phyloP scores from a whole-genome alignment of 2,113 vertebrate genomes.

The Scalopus aquaticus region DNA sequence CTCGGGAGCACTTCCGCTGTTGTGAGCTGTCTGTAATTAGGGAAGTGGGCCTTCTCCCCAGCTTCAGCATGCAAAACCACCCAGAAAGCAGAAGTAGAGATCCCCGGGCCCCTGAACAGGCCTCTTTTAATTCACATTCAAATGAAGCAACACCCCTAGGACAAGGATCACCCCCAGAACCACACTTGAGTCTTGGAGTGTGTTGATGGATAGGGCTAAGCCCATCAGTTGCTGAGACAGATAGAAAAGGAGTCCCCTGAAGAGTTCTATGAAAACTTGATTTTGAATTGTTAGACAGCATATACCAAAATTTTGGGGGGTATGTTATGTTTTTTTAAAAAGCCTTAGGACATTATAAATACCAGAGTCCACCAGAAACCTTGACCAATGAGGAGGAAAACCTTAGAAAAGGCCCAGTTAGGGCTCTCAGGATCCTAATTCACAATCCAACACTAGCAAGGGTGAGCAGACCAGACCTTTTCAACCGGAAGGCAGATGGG shows the following conservation, averaged over 20 bases:
- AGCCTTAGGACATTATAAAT: not conserved
- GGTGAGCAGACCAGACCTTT: not conserved
- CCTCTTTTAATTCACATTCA: not conserved
- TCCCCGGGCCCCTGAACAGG: rapidly evolving
- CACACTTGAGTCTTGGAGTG: rapidly evolving
- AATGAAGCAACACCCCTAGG: not conserved
- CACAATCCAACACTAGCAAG: not conserved
- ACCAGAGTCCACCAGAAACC: not conserved
- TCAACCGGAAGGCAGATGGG: rapidly evolving
- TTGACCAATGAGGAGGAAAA: not conserved
- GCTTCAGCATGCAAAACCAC: conserved; percentile 19
- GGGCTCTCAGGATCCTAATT: not conserved
- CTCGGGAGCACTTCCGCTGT: not conserved
- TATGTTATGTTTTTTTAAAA: not conserved
- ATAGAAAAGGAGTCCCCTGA: not conserved
- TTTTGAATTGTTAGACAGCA: not conserved
- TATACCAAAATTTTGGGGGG: not conserved
- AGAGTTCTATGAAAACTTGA: not conserved
- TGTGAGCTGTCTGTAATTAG: not conserved
- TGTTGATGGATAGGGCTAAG: too few relatives aligned
- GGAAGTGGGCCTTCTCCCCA: conserved; percentile 48
- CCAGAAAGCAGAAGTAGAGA: conserved; percentile 62
- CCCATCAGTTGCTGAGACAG: rapidly evolving
- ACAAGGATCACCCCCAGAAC: not conserved
- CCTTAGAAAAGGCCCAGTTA: not conserved